Evolutionary conservation across 2,797 vertebrate species (phyloP).

Genomic region (Coregonus sp.): DNA sequence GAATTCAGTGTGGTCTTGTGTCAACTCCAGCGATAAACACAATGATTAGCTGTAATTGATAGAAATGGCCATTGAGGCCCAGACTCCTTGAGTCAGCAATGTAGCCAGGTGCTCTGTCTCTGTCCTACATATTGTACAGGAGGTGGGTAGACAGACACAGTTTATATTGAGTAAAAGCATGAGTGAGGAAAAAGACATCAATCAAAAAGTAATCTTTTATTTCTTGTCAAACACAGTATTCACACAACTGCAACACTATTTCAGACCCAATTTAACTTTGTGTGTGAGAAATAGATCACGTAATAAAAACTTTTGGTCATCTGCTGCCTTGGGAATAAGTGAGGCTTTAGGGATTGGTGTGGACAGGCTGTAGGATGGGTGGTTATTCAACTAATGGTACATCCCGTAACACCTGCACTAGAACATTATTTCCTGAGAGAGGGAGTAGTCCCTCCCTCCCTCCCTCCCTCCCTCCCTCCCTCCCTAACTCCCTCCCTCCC

Average conservation of each 20-base stretch:
- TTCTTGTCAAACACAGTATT: background rate
- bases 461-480: too few relatives aligned
- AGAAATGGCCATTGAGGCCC: conserved; percentile 32
- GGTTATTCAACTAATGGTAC: conserved; percentile 57
- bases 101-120: conserved; percentile 26
- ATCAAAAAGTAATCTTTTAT: background rate
- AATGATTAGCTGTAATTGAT: conserved; percentile 45
- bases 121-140: background rate
- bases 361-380: conserved; percentile 10
- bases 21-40: conserved; percentile 40
- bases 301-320: background rate
- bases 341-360: conserved; percentile 37
- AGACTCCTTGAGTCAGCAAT: conserved; percentile 44
- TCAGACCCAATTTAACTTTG: background rate
- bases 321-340: conserved; percentile 13
- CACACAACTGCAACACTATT: background rate
- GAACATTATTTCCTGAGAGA: background rate
- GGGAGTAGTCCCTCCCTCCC: conserved; percentile 17
- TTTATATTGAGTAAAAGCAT: background rate
- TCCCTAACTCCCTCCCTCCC: too few relatives aligned
- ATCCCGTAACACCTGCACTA: conserved; percentile 30
- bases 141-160: background rate
- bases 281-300: background rate
- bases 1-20: conserved; percentile 21
- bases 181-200: background rate